A percentile compares a stretch with the other conserved stretches of the same genome.
phyloP scores from a whole-genome alignment of 2,113 vertebrate genomes.

The Ciconia maguari region DNA sequence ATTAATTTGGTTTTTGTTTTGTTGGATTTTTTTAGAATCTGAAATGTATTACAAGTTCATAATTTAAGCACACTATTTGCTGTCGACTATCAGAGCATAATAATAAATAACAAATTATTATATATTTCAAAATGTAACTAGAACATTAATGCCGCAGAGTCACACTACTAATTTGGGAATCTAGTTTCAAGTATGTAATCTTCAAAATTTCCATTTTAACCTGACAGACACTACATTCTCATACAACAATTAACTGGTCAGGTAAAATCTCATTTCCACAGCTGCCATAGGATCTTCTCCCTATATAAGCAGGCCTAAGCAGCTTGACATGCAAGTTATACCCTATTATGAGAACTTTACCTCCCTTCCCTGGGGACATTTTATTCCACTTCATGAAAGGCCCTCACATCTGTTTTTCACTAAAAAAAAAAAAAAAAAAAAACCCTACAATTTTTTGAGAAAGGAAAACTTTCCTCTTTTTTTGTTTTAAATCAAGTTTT shows the following conservation, averaged over 20 bases:
- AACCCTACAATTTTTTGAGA: not conserved
- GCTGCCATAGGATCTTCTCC: not conserved
- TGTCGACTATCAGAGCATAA: not conserved
- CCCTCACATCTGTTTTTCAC: not conserved
- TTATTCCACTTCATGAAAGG: not conserved
- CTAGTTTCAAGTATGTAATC: not conserved
- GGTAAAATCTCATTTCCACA: not conserved
- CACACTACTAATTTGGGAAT: not conserved
- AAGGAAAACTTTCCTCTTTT: not conserved
- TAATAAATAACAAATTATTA: rapidly evolving
- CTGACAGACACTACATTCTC: not conserved
- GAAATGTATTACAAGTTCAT: not conserved
- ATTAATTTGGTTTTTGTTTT: not conserved
- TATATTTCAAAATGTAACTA: not conserved
- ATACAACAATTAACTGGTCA: not conserved
- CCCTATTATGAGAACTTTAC: not conserved
- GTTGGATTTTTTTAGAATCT: not conserved
- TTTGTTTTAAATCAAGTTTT: not conserved
- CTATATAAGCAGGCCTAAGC: not conserved
- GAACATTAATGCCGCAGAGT: not conserved
- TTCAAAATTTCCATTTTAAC: not conserved
- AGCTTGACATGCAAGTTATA: not conserved
- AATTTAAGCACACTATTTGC: not conserved
- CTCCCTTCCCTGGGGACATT: not conserved
- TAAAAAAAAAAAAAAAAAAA: not conserved